Evolutionary conservation across 1,140 invertebrate species (phyloP), one percentile per base, ranked within the genome.

Genomic region (Drosophila arizonae): DNA sequence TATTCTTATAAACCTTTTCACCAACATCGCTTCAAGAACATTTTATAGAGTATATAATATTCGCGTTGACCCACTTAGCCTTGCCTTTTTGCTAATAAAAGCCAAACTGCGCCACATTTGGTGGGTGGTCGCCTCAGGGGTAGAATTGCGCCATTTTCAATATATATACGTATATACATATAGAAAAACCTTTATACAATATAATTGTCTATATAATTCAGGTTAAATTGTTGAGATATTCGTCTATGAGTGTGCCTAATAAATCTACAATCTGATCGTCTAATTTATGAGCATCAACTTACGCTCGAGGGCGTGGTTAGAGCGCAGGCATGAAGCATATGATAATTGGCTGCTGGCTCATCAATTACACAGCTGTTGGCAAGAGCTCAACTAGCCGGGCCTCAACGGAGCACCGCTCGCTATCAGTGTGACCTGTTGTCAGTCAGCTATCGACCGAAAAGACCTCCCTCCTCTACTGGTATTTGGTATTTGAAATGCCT

Each of bases 221-320:
- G 43, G 61, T 56, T 56, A 76, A 87, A 79, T 82, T 73, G 63
- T 61, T 76, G 61, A 66, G 62, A 84, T 79, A 63, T 84, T 51
- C 45, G 33, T 36, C 72, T 76, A 24, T 50, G 43, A 64, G 30
- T 52, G 65, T 62, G 66, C 71, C 26, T 36, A 79, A 88, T 88
- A 88, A 88, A 88, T 86, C 76, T 70, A 86, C 33, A 61, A 62
- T 71, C 87, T 87, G 81, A 86, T 87, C 82, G 54, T 51, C 39
- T 65, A 71, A 70, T 70, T 74, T 63, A 74, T 36, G 72, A 69
- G 65, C 71, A 68, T 57, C 51, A 13, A 73, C 68, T 28, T 46
- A 36, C 21, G 72, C 72, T 21, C 21, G 52, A 28, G 55, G 70
- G 71, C 71, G 39, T 54, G 51, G 51, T 17, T 28, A 43, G 8